A percentile compares a stretch with the other conserved stretches of the same genome.
Conservation (phyloP, 2,113 vertebrate species). For the Alexandromys fortis region DNA sequence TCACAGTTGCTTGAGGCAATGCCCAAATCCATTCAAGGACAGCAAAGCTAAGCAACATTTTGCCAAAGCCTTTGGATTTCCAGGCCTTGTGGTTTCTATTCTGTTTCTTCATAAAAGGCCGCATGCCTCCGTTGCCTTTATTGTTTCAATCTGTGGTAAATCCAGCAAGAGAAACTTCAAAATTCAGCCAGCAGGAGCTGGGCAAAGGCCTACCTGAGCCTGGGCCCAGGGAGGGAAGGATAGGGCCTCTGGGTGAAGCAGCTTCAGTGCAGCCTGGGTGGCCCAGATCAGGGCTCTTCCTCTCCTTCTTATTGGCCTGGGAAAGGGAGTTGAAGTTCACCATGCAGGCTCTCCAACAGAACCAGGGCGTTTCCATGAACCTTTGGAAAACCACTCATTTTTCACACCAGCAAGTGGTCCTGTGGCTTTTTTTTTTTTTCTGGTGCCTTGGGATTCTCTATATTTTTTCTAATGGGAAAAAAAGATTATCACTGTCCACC, state of each 20-base stretch:
- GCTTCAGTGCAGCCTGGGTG: slow-evolving; percentile 19
- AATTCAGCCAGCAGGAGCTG: not conserved
- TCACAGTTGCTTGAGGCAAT: not conserved
- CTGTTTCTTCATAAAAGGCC: slow-evolving; percentile 42
- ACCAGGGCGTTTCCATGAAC: slow-evolving; percentile 44
- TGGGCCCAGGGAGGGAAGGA: not conserved
- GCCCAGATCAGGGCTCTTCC: not conserved
- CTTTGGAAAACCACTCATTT: slow-evolving; percentile 45
- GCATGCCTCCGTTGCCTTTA: slow-evolving; percentile 31
- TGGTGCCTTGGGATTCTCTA: not conserved
- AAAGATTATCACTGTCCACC: not conserved
- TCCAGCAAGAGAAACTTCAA: slow-evolving; percentile 57
- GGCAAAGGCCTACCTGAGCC: not conserved
- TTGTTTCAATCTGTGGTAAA: slow-evolving; percentile 46
- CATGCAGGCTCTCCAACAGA: slow-evolving; percentile 28
- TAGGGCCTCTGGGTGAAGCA: not conserved
- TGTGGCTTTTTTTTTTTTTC: slow-evolving; percentile 49
- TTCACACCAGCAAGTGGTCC: slow-evolving; percentile 28
- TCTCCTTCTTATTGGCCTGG: slow-evolving; percentile 21
- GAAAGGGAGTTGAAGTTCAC: slow-evolving; percentile 29
- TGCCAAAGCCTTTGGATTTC: slow-evolving; percentile 51
- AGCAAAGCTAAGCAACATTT: slow-evolving; percentile 48
- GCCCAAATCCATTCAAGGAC: not conserved
- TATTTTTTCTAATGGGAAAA: slow-evolving; percentile 7
- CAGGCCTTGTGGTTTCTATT: slow-evolving; percentile 46